A percentile compares a stretch with the other conserved stretches of the same genome.
Evolutionary conservation across 2,113 vertebrate genomes (phyloP).

Genomic region (Elachura formosa): DNA sequence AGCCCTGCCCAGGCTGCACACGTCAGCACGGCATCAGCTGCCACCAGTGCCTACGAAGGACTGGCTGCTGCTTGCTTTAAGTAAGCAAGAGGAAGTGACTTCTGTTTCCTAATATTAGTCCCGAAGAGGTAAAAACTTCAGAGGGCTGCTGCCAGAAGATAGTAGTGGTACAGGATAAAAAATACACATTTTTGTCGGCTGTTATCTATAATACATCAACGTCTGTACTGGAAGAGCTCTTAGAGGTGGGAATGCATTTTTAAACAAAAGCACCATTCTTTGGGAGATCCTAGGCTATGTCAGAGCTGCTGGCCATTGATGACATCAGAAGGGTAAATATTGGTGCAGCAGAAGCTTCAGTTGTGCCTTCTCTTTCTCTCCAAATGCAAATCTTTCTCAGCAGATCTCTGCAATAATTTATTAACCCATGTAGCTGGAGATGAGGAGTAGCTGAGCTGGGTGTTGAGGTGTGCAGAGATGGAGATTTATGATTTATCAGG

Average conservation of each 20-base stretch:
- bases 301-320: not conserved
- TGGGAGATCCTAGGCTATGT: not conserved
- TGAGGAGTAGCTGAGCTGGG: not conserved
- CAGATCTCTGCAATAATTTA: not conserved
- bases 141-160: not conserved
- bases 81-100: not conserved
- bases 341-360: accelerated
- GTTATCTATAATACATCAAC: not conserved
- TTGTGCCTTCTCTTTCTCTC: not conserved
- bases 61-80: not conserved
- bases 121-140: not conserved
- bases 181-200: not conserved
- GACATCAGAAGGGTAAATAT: not conserved
- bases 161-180: not conserved
- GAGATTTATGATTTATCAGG: not conserved
- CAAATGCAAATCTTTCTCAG: not conserved
- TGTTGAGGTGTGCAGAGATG: not conserved
- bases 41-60: accelerated
- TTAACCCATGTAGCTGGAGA: not conserved
- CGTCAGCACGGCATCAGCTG: no score
- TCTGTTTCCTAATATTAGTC: not conserved
- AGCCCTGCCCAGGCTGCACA: not conserved
- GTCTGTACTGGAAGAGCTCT: not conserved
- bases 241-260: not conserved
- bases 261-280: not conserved